Percentiles rank a stretch among this genome's conserved stretches.
These are phyloP conservation scores for Eupeodes luniger DNA, from an alignment of 2,888 invertebrate species.

Conservation along the genomic window DNA sequence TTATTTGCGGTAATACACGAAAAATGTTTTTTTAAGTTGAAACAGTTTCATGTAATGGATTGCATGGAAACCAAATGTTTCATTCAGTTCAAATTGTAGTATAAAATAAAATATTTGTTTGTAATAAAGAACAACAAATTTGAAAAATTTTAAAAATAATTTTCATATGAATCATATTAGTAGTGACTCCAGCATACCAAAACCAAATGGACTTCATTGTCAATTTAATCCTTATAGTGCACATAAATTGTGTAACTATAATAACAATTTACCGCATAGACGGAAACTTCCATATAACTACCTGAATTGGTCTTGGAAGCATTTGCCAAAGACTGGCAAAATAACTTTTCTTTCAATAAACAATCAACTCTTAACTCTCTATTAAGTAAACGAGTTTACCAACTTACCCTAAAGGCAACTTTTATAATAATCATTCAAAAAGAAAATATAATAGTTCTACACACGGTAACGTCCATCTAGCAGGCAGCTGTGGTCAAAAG, in stretches of 20 bases:
- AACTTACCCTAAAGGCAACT: conserved; percentile 31
- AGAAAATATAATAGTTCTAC: conserved; percentile 1
- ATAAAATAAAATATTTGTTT: too few relatives aligned
- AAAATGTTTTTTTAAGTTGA: too few relatives aligned
- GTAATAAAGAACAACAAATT: too few relatives aligned
- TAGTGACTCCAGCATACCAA: neutral
- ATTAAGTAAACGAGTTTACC: conserved; percentile 51
- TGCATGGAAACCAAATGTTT: too few relatives aligned
- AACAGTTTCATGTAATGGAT: too few relatives aligned
- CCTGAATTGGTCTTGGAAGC: conserved; percentile 27
- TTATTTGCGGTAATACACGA: too few relatives aligned
- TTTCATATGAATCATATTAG: too few relatives aligned
- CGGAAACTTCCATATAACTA: conserved; percentile 45
- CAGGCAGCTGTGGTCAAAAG: conserved; percentile 45
- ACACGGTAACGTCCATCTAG: conserved; percentile 10
- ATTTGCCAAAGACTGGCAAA: conserved; percentile 37
- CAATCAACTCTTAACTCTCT: conserved; percentile 57
- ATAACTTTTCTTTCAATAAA: conserved; percentile 68
- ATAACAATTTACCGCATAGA: conserved; percentile 43
- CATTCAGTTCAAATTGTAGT: too few relatives aligned
- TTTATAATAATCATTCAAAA: conserved; percentile 39
- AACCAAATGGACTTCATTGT: neutral
- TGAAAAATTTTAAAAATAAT: too few relatives aligned
- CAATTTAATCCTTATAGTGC: conserved; percentile 43
- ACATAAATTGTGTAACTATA: conserved; percentile 40